Evolutionary conservation across 2,888 invertebrate species (phyloP), one percentile per base, ranked within the genome.

Genomic region (Cantharis rustica): DNA sequence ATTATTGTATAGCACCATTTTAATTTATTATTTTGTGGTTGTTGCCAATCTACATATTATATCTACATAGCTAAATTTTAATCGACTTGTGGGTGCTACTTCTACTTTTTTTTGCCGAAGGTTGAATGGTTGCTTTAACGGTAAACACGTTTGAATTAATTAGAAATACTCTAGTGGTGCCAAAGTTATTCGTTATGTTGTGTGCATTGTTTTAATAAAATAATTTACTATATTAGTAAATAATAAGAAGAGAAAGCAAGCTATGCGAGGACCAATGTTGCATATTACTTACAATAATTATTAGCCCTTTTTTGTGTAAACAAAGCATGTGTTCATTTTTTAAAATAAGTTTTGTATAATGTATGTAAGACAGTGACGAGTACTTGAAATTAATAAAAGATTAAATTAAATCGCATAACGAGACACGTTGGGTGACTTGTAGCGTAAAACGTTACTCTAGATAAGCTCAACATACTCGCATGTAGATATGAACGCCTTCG

Each of bases 401-500:
- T 47, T 47, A 47, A 66, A 66, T 66, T 66, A 75, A 78, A 75
- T 78, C 78, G 75, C 75, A 75, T 78, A 75, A 76, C 76, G 68
- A 69, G 20, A 73, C 71, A 74, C 77, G 75, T 66, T 66, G 64
- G 64, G 73, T 77, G 73, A 75, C 73, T 73, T 77, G 80, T 80
- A 79, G 77, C 79, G 79, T 80, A 70, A 75, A 78, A 78, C 78
- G 75, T 78, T 75, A 78, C 75, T 75, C 63, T 78, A 78, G 76
- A 69, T 78, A 78, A 75, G 76, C 79, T 79, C 79, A 75, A 79
- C 82, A 83, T 83, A 84, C 83, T 83, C 85, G 86, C 85, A 84
- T 86, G 86, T 87, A 87, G 86, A 87, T 87, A 87, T 83, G n/a
- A 75, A 77, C 76, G 76, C 76, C 76, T 76, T 79, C 75, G 79